phyloP scores from a whole-genome alignment of 2,113 vertebrate genomes.

The Psammodynastes pulverulentus region DNA sequence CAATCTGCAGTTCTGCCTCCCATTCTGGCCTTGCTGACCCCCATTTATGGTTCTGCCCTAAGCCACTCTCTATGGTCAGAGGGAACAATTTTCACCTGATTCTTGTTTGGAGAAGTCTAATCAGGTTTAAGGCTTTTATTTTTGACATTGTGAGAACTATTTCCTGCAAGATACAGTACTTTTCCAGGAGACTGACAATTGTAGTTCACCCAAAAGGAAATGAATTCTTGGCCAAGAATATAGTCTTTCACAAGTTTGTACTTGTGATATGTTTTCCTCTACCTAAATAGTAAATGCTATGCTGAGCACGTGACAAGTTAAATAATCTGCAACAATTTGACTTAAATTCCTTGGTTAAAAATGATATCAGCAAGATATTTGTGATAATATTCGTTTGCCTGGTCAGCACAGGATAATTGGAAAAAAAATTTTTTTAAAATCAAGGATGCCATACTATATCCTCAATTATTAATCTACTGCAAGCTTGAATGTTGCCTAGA shows the following conservation, averaged over 20 bases:
- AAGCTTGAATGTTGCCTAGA: not conserved
- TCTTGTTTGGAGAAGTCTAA: not conserved
- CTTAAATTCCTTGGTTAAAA: not conserved
- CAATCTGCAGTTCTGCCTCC: not conserved
- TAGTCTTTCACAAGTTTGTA: not conserved
- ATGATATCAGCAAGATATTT: not conserved
- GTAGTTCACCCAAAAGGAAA: not conserved
- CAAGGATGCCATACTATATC: not conserved
- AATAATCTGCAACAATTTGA: not conserved
- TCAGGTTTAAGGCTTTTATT: not conserved
- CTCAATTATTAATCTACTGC: not conserved
- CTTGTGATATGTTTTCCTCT: not conserved
- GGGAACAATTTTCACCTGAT: not conserved
- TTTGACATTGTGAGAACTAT: not conserved
- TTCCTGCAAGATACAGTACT: not conserved
- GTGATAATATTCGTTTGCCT: not conserved
- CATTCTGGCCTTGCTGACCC: not conserved
- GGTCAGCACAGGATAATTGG: not conserved
- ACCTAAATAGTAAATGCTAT: not conserved
- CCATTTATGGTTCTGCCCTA: not conserved
- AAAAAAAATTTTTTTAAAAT: not conserved
- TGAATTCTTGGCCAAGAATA: not conserved
- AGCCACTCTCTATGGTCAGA: not conserved
- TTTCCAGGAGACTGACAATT: not conserved
- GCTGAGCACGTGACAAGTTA: not conserved